Evolutionary conservation across 2,888 invertebrate genomes (phyloP), one percentile per base, ranked within the genome.

Genomic region (Hyposoter dolosus): DNA sequence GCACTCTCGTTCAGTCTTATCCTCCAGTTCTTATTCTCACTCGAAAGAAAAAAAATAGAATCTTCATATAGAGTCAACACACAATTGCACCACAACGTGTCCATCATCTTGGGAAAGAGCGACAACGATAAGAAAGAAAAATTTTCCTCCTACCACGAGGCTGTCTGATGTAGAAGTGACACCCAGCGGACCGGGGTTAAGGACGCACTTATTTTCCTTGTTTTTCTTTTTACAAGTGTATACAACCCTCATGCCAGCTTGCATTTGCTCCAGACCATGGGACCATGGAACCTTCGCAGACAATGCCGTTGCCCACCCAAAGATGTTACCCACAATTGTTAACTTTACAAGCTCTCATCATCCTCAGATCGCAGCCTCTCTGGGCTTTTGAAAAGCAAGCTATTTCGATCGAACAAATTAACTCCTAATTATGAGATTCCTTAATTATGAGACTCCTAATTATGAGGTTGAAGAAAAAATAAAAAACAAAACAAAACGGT

Each of bases 1-100:
- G 35, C 53, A 28, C 66, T 56, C 78, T 77, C 45, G 53, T 82
- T n/a, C 19, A 47, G n/a, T 74, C 65, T 75, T 78, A 74, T 82
- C 77, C 50, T 65, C 43, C n/a, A 28, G 10, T 40, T 53, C 53
- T 50, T 45, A 7, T 50, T 17, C 72, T 4, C 65, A 56, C 17
- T 19, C 17, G 65, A 43, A 66, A 63, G 66, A 79, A 85, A 79
- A 79, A 82, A 74, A 32, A n/a, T 7, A 40, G 45, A 68, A 68
- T 10, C 68, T 45, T 45, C 28, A 53, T 45, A 53, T 43, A 66
- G 47, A 74, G 84, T 63, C 69, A 74, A 47, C n/a, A 60, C 68
- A 56, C 66, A 66, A 53, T 74, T 68, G 50, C 75, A 66, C 23
- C 43, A 60, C 60, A 68, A 63, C 78, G 9, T 47, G 66, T 82